Evolutionary conservation across 2,888 invertebrate genomes (phyloP), one percentile per base, ranked within the genome.

Genomic region (Cataglyphis altisquamis): DNA sequence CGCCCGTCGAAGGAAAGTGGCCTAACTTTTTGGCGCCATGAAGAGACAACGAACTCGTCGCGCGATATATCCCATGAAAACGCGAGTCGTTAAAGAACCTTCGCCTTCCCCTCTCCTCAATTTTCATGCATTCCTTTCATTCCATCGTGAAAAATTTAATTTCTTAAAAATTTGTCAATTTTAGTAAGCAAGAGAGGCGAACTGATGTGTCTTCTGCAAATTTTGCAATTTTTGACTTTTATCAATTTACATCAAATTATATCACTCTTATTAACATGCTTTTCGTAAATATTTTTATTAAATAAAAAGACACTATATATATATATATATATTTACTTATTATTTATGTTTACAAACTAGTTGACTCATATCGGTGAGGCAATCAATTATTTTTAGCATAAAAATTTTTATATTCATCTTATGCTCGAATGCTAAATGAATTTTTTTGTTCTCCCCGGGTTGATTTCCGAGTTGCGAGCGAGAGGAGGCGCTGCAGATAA

Each of bases 391-490:
- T 81, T 84, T 85, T 75, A 82, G 81, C 70, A 60, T 70, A 82
- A 81, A 78, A 90, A 90, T 90, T 90, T 87, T 88, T 86, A 85
- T 87, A 84, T 83, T 84, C 87, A 89, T 88, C 87, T 90, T 89
- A 85, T 82, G 78, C 88, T 86, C 73, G 88, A 87, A 87, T 86
- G 89, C 80, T 84, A 86, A 87, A 88, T 87, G 89, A 88, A 89
- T 91, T 86, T 88, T 88, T 89, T 87, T 85, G 70, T 77, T 84
- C 87, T 85, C 82, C 80, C 86, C 66, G 84, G 78, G 89, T 88
- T 90, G 91, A 92, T 92, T 92, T 91, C 90, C 86, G 91, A 88
- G 88, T 85, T 86, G 81, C 88, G 85, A 83, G 84, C 80, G 87
- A 88, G 85, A 87, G 86, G 83, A 84, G 89, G 77, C 82, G 81